Evolutionary conservation across 2,888 invertebrate species (phyloP), one percentile per base, ranked within the genome.

Genomic region (Drosophila sordidapex): DNA sequence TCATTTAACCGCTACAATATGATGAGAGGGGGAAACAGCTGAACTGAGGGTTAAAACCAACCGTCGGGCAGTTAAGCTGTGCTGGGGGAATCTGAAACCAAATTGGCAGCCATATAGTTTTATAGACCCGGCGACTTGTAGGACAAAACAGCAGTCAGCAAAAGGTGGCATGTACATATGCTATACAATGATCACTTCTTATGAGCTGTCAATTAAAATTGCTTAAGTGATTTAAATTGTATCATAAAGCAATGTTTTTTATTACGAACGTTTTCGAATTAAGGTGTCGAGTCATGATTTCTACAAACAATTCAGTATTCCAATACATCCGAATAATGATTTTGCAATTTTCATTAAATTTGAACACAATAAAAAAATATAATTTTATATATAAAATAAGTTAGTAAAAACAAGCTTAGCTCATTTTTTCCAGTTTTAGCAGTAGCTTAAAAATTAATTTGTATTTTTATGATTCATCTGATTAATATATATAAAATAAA

Each of bases 51-150:
- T 33, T 61, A 64, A 64, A 46, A 46, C 46, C 56, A 21, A 33
- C 58, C 46, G 57, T 27, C 67, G 5, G 29, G 25, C 60, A 53
- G 40, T 70, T 65, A 66, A 65, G 15, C 35, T 21, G 35, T 10
- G 38, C 40, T 53, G 27, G 38, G 68, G 57, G 51, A 76, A 71
- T 78, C 63, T 64, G 59, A 56, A 56, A 69, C 72, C 72, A 64
- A 83, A 83, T 88, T 88, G 77, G 71, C 66, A 64, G 74, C 63
- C 83, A 88, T 83, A 83, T 88, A 83, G 64, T 83, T 83, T 83
- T 83, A 83, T 83, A 81, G 81, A 72, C 46, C 60, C 64, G 53
- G 35, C 70, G 63, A 53, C 62, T 52, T 29, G 65, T 43, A n/a
- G 21, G 27, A 29, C 60, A 54, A 33, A 56, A 35, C 54, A 25